Base-by-base conservation (phyloP, 2,797 vertebrate species). In the Pseudocheirus occidentalis region DNA sequence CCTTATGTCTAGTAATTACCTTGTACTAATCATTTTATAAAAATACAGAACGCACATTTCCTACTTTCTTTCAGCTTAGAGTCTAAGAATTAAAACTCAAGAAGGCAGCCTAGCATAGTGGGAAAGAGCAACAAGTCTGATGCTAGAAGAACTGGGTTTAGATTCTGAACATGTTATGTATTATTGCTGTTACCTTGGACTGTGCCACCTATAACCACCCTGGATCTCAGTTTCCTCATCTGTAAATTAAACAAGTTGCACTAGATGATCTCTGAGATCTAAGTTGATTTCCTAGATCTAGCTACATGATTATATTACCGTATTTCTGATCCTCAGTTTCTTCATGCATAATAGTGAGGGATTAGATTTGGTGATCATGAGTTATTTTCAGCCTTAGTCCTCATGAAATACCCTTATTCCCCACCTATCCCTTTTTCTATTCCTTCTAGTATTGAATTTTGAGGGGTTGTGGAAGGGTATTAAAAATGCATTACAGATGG, bases 1-100 rank as follows among this genome's bases (percentile, higher is more conserved):
- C 24, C 28, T 21, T 31, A 54, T 46, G 11, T 90, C 56, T 90
- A 90, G 55, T 29, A 56, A 93, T 46, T 55, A 55, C 29, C 91
- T 7, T 11, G n/a, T 55, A 92, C 54, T 50, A 56, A 50, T 73
- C 31, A 94, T 31, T 16, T 34, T 1, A 57, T 50, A 53, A 2
- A 4, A 0, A 0, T 24, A 55, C 55, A 29, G 52, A 58, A 62
- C 57, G 57, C 10, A 0, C 0, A 1, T 10, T 31, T 28, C 7
- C 62, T 55, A 24, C 6, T 4, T 93, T 11, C 50, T 53, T 18
- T 16, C 10, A 57, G 92, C 55, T 94, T 89, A 58, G 28, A 55
- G 46, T 46, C 0, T 3, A 1, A 55, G 50, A 90, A 87, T 50
- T 87, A 87, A 87, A 50, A 50, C 24, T 50, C n/a, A 81, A 81